A percentile compares a stretch with the other conserved stretches of the same genome.
phyloP scores from a whole-genome alignment of 2,888 invertebrate genomes.

The Erebia aethiops region DNA sequence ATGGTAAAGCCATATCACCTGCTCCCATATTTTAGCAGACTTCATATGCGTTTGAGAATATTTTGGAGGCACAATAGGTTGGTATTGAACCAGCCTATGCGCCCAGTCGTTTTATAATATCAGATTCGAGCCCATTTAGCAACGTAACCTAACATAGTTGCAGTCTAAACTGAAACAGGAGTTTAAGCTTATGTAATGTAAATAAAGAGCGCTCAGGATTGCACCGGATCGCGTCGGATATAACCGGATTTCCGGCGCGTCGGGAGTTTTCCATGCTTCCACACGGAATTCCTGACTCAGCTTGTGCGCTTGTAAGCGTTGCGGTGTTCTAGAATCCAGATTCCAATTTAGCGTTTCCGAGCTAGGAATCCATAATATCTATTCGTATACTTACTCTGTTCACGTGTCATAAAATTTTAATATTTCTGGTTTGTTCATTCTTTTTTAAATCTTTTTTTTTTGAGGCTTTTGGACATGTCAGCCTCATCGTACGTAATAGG shows the following conservation, averaged over 20 bases:
- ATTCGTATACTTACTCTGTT: not conserved
- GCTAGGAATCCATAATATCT: not conserved
- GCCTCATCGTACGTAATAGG: too few relatives aligned
- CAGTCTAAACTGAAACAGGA: conserved; percentile 1
- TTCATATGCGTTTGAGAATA: too few relatives aligned
- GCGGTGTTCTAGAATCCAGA: not conserved
- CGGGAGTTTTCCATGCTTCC: conserved; percentile 21
- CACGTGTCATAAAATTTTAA: too few relatives aligned
- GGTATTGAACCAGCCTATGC: too few relatives aligned
- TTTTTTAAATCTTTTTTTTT: too few relatives aligned
- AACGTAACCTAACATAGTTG: conserved; percentile 3
- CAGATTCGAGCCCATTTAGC: not conserved
- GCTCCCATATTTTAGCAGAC: too few relatives aligned
- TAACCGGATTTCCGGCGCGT: conserved; percentile 19
- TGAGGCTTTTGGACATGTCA: too few relatives aligned
- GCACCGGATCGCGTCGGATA: conserved; percentile 16
- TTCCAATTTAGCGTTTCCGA: conserved; percentile 6
- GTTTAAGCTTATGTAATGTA: conserved; percentile 12
- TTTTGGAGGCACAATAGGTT: too few relatives aligned
- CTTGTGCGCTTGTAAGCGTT: not conserved
- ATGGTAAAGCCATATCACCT: too few relatives aligned
- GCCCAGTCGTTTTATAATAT: not conserved
- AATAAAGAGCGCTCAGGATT: conserved; percentile 12
- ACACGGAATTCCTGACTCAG: conserved; percentile 13
- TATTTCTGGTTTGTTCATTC: not conserved